Base-by-base conservation (phyloP, 1,140 invertebrate species). In the Zaprionus taronus region DNA sequence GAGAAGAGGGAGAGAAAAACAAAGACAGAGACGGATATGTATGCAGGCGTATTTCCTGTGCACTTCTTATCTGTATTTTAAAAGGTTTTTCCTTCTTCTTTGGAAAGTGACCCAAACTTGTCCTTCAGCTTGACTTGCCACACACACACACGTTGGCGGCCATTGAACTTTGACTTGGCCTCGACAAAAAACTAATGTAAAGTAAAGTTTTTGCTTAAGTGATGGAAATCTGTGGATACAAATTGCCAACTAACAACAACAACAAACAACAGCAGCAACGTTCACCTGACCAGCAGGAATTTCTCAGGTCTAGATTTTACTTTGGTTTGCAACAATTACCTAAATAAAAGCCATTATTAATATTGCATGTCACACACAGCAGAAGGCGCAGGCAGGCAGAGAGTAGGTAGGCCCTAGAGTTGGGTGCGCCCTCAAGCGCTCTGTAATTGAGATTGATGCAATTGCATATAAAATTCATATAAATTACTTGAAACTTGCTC, bases 391-490 rank as follows among this genome's bases (percentile, higher is more conserved):
- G 15, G 7, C 26, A 41, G 4, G 20, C 20, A 61, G 12, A 12
- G 17, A 20, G 17, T 34, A 7, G 15, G 28, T 20, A 49, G 51
- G 41, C 20, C 64, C n/a, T 24, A 47, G n/a, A 47, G 2, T 47
- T 51, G 9, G 34, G 55, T 20, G 67, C 55, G 64, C 69, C 83
- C 83, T 66, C 51, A 57, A 69, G 83, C 73, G 41, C 77, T 74
- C 57, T 71, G 64, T 89, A 87, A 87, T 89, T 87, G 84, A 87
- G 83, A 87, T 87, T 83, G 84, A 87, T 87, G 84, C 84, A 87
- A 87, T 87, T 84, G 84, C 84, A 89, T 87, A 81, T 89, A 84
- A 89, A 83, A 87, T 89, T 76, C 72, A 89, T 81, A 87, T 84
- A 80, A 90, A 84, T 84, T 89, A 84, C 85, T 81, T 79, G 71